Evolutionary conservation across 2,797 vertebrate genomes (phyloP), one percentile per base, ranked within the genome.

Genomic region (Tinamus major): DNA sequence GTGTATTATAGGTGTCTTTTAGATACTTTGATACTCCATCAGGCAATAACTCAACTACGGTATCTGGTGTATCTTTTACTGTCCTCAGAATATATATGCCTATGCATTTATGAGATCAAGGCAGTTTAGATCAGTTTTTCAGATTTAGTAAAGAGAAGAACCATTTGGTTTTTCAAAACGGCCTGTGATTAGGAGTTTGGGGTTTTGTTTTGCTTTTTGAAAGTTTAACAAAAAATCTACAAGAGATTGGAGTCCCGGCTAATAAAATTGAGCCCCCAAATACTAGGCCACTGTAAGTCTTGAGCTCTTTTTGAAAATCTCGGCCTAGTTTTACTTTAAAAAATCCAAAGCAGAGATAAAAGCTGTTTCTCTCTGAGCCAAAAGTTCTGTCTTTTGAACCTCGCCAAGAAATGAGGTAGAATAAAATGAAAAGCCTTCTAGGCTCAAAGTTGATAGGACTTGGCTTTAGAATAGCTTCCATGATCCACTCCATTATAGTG

Each of bases 61-160:
- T 51, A 74, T 63, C 37, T 46, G 24, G 4, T 56, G 5, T 79
- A 83, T 48, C 18, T 75, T 84, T 19, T 9, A 84, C 68, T 91
- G 48, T 51, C 48, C 42, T 95, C 87, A 93, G 92, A 95, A 96
- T 81, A 58, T 51, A 90, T 77, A 46, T 92, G 94, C 83, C 87
- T 44, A 78, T 76, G 72, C 33, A n/a, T 94, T 94, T 97, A 96
- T 93, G 74, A 79, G 87, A 92, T 93, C 76, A 94, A 94, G 93
- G 74, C 65, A 96, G 84, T 92, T 95, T 95, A 90, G 85, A 89
- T 72, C 67, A 8, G 58, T 88, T 91, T 92, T 81, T 70, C 35
- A 26, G 65, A 67, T n/a, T 58, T 88, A 83, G 17, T 69, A 58
- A 70, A 48, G 37, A 87, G 74, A 87, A 79, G 33, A 92, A 55